These are phyloP conservation scores for Furcifer pardalis DNA, from an alignment of 2,797 vertebrate genomes.

Conservation along the genomic window DNA sequence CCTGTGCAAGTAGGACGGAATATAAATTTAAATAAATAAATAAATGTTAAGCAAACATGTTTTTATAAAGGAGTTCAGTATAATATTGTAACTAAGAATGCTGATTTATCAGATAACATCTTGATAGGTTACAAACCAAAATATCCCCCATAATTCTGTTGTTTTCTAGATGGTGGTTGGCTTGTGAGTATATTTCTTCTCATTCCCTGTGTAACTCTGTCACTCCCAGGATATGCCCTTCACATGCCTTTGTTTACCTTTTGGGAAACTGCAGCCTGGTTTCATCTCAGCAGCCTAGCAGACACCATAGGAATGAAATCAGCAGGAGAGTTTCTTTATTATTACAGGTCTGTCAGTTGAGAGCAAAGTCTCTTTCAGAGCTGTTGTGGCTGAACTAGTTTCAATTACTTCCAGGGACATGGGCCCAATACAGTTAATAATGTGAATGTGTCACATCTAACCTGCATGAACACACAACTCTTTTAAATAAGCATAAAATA, in stretches of 20 bases:
- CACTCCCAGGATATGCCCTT: constrained; percentile 62
- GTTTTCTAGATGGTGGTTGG: background rate
- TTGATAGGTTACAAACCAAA: background rate
- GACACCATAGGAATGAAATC: constrained; percentile 61
- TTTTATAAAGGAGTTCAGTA: background rate
- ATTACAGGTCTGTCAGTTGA: constrained; percentile 42
- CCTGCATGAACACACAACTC: constrained; percentile 47
- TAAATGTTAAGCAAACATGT: background rate
- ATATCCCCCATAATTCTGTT: constrained; percentile 23
- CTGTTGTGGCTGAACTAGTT: constrained; percentile 64
- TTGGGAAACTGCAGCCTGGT: constrained; percentile 54
- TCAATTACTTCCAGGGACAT: constrained; percentile 68
- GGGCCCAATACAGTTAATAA: constrained; percentile 67
- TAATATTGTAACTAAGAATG: background rate
- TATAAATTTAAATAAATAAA: too few species aligned
- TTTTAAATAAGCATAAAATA: background rate
- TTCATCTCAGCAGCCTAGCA: constrained; percentile 57
- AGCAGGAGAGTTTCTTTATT: constrained; percentile 70
- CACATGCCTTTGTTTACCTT: constrained; percentile 67
- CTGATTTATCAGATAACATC: background rate
- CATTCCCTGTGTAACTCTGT: constrained; percentile 40
- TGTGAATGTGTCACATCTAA: constrained; percentile 67
- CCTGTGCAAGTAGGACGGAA: too few species aligned
- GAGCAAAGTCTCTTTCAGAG: constrained; percentile 21
- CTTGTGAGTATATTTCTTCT: background rate